Percentiles rank a stretch among this genome's conserved stretches.
phyloP scores from a whole-genome alignment of 2,888 invertebrate species.

The Zele albiditarsus region DNA sequence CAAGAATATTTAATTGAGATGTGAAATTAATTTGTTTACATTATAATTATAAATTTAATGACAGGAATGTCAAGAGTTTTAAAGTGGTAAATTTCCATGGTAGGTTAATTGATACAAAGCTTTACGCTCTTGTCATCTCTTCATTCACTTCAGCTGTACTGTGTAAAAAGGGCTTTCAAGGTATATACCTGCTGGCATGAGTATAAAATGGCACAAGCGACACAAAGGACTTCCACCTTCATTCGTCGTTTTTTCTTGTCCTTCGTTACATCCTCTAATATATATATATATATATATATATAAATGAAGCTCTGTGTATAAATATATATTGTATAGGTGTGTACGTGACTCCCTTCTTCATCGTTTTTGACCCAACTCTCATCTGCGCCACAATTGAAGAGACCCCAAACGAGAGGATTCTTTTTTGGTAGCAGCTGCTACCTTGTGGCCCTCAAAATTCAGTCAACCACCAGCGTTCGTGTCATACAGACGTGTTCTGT shows the following conservation, averaged over 20 bases:
- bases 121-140: background rate
- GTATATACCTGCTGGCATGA: constrained; percentile 38
- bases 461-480: constrained; percentile 58
- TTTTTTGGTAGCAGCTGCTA: constrained; percentile 57
- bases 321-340: background rate
- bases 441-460: constrained; percentile 50
- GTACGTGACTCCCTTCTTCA: constrained; percentile 38
- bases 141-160: constrained; percentile 4
- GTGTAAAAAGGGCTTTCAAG: background rate
- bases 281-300: background rate
- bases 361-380: constrained; percentile 41
- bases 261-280: constrained; percentile 16
- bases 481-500: constrained; percentile 49
- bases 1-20: too few relatives aligned
- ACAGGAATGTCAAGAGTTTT: background rate
- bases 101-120: constrained; percentile 5
- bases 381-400: constrained; percentile 4
- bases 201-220: constrained; percentile 15
- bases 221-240: constrained; percentile 22
- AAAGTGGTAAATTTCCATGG: background rate
- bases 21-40: too few relatives aligned
- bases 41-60: background rate
- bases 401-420: constrained; percentile 51
- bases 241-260: constrained; percentile 17
- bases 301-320: background rate